phyloP scores from a whole-genome alignment of 2,113 vertebrate genomes.

The Leiothrix lutea region DNA sequence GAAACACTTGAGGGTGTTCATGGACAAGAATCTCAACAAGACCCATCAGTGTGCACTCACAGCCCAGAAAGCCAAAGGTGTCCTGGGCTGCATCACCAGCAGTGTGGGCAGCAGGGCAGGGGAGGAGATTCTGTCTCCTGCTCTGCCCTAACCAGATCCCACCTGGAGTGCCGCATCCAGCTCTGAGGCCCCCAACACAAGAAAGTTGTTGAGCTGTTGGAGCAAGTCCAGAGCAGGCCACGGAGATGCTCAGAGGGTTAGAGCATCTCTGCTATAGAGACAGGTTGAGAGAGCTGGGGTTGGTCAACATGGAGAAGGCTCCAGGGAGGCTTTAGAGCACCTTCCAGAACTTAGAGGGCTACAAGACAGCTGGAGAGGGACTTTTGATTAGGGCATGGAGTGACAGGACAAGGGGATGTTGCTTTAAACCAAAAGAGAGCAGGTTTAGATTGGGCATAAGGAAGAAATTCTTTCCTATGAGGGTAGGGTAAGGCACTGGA shows the following conservation, averaged over 20 bases:
- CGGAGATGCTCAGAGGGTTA: neutral
- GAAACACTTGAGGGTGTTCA: neutral
- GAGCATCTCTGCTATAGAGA: neutral
- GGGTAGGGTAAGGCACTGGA: neutral
- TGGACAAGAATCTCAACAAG: neutral
- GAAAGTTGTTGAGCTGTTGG: neutral
- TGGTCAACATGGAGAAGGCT: neutral
- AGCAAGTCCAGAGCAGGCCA: neutral
- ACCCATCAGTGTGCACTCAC: neutral
- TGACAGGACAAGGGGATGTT: neutral
- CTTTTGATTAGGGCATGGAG: neutral
- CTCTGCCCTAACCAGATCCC: neutral
- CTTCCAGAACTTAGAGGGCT: neutral
- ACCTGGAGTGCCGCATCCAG: neutral
- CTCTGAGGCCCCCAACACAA: neutral
- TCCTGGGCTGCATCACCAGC: neutral
- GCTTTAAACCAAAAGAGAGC: neutral
- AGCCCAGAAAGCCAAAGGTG: neutral
- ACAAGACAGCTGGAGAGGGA: neutral
- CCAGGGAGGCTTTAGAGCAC: neutral
- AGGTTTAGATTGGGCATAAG: neutral
- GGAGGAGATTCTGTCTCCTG: neutral
- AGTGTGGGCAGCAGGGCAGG: rapidly evolving
- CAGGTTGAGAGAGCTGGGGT: rapidly evolving
- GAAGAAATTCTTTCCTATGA: neutral